phyloP scores from a whole-genome alignment of 2,113 vertebrate species.

The Tupaia chinensis region DNA sequence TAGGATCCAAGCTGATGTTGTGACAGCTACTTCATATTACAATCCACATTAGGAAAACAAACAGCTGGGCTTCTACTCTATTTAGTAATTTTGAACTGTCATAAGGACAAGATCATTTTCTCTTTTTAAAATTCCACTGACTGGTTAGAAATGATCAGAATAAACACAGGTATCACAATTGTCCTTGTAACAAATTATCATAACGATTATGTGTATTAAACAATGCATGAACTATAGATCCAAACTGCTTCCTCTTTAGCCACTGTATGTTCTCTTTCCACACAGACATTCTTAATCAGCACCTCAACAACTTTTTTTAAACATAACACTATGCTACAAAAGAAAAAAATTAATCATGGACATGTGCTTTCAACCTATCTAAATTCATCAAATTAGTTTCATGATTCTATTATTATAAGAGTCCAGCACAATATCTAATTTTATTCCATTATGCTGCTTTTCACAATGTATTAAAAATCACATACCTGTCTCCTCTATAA shows the following conservation, averaged over 20 bases:
- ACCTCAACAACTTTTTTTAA: not conserved
- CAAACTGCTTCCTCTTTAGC: not conserved
- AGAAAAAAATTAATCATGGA: not conserved
- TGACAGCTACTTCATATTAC: not conserved
- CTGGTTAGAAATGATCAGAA: not conserved
- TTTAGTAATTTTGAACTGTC: not conserved
- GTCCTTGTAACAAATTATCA: constrained; percentile 16
- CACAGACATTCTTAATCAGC: constrained; percentile 3
- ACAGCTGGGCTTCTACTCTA: not conserved
- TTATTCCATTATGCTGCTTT: not conserved
- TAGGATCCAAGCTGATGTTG: not conserved
- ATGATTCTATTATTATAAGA: constrained; percentile 34
- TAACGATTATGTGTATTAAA: not conserved
- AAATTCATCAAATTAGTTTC: constrained; percentile 21
- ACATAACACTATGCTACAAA: not conserved
- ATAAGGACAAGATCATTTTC: not conserved
- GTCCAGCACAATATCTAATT: not conserved
- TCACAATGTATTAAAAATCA: constrained; percentile 17
- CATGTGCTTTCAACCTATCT: not conserved
- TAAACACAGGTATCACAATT: not conserved
- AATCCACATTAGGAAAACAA: not conserved
- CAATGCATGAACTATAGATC: not conserved
- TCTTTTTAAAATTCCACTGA: not conserved
- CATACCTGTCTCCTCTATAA: not conserved
- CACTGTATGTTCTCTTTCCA: not conserved